Evolutionary conservation across 1,140 invertebrate species (phyloP).

Genomic region (Drosophila malerkotliana): DNA sequence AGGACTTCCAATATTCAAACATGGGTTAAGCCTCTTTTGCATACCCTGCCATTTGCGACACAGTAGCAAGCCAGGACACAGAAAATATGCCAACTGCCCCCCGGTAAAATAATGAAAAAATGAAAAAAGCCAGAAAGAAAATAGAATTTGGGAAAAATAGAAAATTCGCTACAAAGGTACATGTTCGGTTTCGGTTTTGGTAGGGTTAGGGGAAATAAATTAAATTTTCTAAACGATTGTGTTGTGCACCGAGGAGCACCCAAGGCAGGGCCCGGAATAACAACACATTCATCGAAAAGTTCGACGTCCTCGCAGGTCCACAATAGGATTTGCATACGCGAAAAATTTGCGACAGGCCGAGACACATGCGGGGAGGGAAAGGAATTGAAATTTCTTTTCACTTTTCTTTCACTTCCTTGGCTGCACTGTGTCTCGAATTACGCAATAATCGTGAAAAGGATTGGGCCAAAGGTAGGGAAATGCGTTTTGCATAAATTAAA

Average conservation of each 20-base stretch:
- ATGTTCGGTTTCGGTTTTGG: not conserved
- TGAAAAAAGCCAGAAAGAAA: slow-evolving; percentile 51
- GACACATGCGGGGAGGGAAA: slow-evolving; percentile 15
- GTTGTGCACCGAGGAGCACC: slow-evolving; percentile 35
- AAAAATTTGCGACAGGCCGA: slow-evolving; percentile 41
- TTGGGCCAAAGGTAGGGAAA: slow-evolving; percentile 30
- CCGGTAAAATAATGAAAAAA: slow-evolving; percentile 53
- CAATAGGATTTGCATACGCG: slow-evolving; percentile 81
- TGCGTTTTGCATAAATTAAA: slow-evolving; percentile 80
- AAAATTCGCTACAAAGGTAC: slow-evolving; percentile 66
- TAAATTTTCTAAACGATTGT: slow-evolving; percentile 82
- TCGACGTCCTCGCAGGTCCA: slow-evolving; percentile 61
- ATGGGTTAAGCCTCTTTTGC: slow-evolving; percentile 52
- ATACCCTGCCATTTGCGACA: slow-evolving; percentile 40
- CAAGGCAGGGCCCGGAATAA: slow-evolving; percentile 37
- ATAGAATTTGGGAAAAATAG: slow-evolving; percentile 71
- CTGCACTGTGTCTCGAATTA: slow-evolving; percentile 66
- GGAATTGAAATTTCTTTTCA: slow-evolving; percentile 62
- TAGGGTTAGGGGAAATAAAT: slow-evolving; percentile 66
- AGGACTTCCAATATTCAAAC: not conserved
- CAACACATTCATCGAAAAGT: slow-evolving; percentile 32
- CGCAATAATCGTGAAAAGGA: slow-evolving; percentile 61
- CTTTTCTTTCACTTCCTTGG: slow-evolving; percentile 37
- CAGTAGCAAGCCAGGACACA: slow-evolving; percentile 53
- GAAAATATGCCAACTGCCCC: slow-evolving; percentile 60